Evolutionary conservation across 2,113 vertebrate species (phyloP).

Genomic region (Symphodus melops): DNA sequence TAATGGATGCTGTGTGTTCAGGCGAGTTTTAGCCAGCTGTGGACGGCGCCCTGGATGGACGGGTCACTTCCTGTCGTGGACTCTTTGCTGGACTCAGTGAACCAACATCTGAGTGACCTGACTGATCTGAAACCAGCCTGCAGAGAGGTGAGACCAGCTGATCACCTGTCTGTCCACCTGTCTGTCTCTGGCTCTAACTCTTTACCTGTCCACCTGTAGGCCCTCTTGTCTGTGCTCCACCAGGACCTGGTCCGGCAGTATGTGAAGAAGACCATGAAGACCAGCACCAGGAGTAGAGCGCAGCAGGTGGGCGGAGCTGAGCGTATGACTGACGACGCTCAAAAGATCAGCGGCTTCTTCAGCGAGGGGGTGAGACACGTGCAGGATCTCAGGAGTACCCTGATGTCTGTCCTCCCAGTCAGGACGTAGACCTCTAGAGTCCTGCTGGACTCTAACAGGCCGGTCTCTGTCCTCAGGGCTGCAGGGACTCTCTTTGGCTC

Average conservation of each 20-base stretch:
- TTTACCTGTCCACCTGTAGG: slow-evolving; percentile 70
- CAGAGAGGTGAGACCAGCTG: slow-evolving; percentile 76
- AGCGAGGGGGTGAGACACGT: slow-evolving; percentile 76
- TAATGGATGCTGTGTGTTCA: slow-evolving; percentile 52
- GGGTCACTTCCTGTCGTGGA: slow-evolving; percentile 72
- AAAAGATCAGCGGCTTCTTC: slow-evolving; percentile 82
- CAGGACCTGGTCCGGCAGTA: slow-evolving; percentile 84
- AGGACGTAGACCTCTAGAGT: no score
- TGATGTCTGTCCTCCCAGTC: no score
- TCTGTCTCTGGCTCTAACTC: no score
- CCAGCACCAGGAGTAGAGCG: slow-evolving; percentile 75
- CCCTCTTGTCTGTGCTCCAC: slow-evolving; percentile 74
- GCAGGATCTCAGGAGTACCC: no score
- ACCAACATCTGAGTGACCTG: slow-evolving; percentile 69
- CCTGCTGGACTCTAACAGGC: background rate
- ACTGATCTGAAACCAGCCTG: slow-evolving; percentile 77
- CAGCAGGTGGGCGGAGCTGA: slow-evolving; percentile 85
- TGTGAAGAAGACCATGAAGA: slow-evolving; percentile 83
- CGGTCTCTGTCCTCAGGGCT: slow-evolving; percentile 50
- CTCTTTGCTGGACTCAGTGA: slow-evolving; percentile 77
- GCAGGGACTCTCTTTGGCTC: slow-evolving; percentile 4
- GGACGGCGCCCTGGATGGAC: slow-evolving; percentile 82
- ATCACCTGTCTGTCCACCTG: background rate
- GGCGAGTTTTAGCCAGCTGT: slow-evolving; percentile 83
- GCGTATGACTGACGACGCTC: slow-evolving; percentile 74